Evolutionary conservation across 2,797 vertebrate species (phyloP), one percentile per base, ranked within the genome.

Genomic region (Anniella stebbinsi): DNA sequence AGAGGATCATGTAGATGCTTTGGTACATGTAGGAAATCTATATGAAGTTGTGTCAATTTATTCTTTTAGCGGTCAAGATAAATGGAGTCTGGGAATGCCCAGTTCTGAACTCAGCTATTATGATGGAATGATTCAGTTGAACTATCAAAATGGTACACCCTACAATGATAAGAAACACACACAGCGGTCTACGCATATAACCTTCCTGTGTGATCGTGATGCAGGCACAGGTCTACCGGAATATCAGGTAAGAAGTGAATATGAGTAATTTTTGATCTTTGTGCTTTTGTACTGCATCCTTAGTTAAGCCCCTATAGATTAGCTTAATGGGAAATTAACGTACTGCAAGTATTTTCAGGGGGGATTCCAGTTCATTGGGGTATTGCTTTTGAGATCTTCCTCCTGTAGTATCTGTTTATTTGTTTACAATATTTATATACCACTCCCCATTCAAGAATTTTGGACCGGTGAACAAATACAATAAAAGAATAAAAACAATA

Each of bases 81-180:
- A 88, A 3, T 99, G 98, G 99, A 99, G 95, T 97, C 97, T 99
- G 41, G 99, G 99, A 0, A 70, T 97, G 8, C 98, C 97, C 0
- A 99, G 97, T 91, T 96, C 97, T 17, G 98, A 82, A 28, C 98
- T 99, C 88, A 98, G 98, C 0, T 99, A 99, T 94, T 99, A 99
- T 0, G 96, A 99, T 66, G 99, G 99, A n/a, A 97, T 99, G 95
- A 98, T 99, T 95, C 98, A 99, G 95, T 89, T 99, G 89, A 96
- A 76, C 67, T 99, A 99, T 95, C 96, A 9, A 57, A 97, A 98
- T 0, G 99, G 99, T 69, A 98, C 98, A 1, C 91, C 94, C 84
- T 99, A 99, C 93, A 99, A 99, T 81, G 91, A 99, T 76, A 81
- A 95, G 12, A 93, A 97, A 2, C 98, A 97, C 92, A 99, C 98